These are phyloP conservation scores for Lobophora halterata DNA, from an alignment of 2,888 invertebrate species.

Conservation along the genomic window DNA sequence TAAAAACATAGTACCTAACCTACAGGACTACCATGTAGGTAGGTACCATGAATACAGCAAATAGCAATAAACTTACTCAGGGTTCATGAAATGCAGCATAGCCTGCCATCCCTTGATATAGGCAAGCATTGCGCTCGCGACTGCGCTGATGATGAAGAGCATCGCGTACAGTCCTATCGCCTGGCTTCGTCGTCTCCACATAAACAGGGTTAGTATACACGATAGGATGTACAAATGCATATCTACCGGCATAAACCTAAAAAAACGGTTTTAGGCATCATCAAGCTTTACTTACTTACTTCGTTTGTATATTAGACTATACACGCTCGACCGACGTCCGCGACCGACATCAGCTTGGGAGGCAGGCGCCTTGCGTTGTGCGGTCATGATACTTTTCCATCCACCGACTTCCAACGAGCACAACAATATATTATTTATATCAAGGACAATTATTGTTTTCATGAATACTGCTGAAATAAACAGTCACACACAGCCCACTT, in stretches of 20 bases:
- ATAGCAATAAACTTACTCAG: conserved; percentile 30
- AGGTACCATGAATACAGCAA: too few species aligned
- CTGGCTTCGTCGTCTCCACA: conserved; percentile 4
- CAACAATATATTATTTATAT: too few species aligned
- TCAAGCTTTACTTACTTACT: not conserved
- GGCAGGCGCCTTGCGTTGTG: too few species aligned
- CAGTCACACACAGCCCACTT: too few species aligned
- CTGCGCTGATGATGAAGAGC: conserved; percentile 11
- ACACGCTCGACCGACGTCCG: too few species aligned
- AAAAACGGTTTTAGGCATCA: not conserved
- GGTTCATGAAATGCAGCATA: conserved; percentile 14
- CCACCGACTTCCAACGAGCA: too few species aligned
- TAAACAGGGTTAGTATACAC: conserved; percentile 12
- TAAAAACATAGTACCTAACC: not conserved
- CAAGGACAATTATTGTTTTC: too few species aligned
- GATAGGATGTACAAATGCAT: conserved; percentile 24
- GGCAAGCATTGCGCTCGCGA: conserved; percentile 9
- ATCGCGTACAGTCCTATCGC: conserved; percentile 6
- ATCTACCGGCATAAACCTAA: conserved; percentile 26
- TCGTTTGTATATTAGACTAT: too few species aligned
- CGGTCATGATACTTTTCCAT: too few species aligned
- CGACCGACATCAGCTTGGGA: too few species aligned
- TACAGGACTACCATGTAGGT: not conserved
- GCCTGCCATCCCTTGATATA: conserved; percentile 21
- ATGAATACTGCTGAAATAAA: too few species aligned